A percentile compares a stretch with the other conserved stretches of the same genome.
Conservation (phyloP, 2,888 invertebrate species). For the Drosophila sordidula region DNA sequence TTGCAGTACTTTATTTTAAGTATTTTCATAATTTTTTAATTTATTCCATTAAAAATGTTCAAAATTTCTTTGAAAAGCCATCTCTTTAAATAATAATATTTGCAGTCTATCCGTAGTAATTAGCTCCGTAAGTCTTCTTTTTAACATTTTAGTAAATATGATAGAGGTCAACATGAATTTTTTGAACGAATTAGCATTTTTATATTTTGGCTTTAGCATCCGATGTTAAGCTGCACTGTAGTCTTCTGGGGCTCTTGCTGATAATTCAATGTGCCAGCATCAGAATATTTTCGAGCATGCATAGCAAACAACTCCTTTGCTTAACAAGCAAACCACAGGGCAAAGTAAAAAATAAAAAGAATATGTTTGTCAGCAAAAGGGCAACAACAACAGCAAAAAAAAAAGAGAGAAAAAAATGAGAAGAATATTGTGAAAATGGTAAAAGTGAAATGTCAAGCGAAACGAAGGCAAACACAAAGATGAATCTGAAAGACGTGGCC, state of each 20-base stretch:
- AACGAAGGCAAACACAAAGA: conserved; percentile 51
- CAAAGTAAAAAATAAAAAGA: conserved; percentile 21
- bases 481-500: conserved; percentile 42
- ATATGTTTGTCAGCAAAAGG: conserved; percentile 68
- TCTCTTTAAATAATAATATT: no score
- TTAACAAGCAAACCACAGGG: conserved; percentile 40
- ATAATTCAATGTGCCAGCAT: conserved; percentile 43
- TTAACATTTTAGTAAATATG: neutral
- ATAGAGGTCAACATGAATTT: neutral
- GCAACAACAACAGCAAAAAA: conserved; percentile 27
- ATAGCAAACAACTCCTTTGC: conserved; percentile 52
- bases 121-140: neutral
- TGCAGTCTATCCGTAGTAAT: neutral
- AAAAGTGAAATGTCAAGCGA: conserved; percentile 76
- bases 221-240: conserved; percentile 10
- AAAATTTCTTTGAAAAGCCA: no score
- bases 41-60: neutral
- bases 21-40: no score
- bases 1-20: no score
- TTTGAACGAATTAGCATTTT: neutral
- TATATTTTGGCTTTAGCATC: neutral
- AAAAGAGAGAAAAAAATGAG: conserved; percentile 10
- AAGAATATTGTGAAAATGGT: conserved; percentile 60
- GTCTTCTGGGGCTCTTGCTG: conserved; percentile 6
- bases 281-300: conserved; percentile 41